These are phyloP conservation scores for Allygus modestus DNA, from an alignment of 2,888 invertebrate species.

Conservation along the genomic window DNA sequence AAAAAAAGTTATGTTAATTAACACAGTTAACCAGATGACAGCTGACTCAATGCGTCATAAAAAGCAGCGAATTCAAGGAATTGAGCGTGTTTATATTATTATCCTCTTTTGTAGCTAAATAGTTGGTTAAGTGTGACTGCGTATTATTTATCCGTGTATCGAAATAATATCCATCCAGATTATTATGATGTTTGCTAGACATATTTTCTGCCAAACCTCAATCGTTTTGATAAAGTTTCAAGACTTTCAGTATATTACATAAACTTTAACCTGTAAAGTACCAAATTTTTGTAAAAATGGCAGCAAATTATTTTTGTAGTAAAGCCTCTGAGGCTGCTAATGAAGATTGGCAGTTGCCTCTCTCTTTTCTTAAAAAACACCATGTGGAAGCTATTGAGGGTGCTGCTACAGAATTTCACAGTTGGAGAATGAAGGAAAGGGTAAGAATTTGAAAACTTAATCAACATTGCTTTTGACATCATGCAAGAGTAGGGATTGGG, in stretches of 20 bases:
- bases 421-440: constrained; percentile 96
- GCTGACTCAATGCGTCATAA: too few relatives aligned
- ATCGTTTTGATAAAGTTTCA: not conserved
- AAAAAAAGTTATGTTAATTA: too few relatives aligned
- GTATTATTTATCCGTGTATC: too few relatives aligned
- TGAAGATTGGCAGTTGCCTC: constrained; percentile 82
- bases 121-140: too few relatives aligned
- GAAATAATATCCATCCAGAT: too few relatives aligned
- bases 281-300: constrained; percentile 10
- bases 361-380: constrained; percentile 85
- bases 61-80: too few relatives aligned
- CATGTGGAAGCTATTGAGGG: constrained; percentile 86
- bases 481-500: too few relatives aligned
- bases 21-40: too few relatives aligned
- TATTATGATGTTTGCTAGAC: not conserved
- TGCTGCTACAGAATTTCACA: constrained; percentile 82
- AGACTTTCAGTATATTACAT: not conserved
- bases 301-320: constrained; percentile 53
- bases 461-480: too few relatives aligned
- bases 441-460: constrained; percentile 74
- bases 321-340: constrained; percentile 55
- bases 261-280: constrained; percentile 8
- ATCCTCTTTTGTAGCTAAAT: too few relatives aligned
- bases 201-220: not conserved
- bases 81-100: too few relatives aligned